These are phyloP conservation scores for Gasterosteus nipponicus DNA, from an alignment of 2,113 vertebrate genomes.

Conservation along the genomic window DNA sequence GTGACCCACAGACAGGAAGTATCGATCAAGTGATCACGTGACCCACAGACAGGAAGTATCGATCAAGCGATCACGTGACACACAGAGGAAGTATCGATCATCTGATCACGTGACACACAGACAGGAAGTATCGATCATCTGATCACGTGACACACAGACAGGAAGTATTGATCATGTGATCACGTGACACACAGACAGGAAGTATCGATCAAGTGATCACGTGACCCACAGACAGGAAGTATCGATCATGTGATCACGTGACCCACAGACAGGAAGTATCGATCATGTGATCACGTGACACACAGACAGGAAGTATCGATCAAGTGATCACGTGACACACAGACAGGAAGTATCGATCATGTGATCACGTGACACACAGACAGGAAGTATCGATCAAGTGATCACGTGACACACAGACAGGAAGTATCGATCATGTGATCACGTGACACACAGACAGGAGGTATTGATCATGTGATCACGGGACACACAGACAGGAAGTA, in stretches of 20 bases:
- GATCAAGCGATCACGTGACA: conserved; percentile 4
- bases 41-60: conserved; percentile 1
- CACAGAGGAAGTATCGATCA: background rate
- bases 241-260: background rate
- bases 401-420: too few species aligned
- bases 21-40: background rate
- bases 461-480: background rate
- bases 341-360: background rate
- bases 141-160: conserved; percentile 23
- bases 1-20: background rate
- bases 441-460: conserved; percentile 29
- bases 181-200: conserved; percentile 29
- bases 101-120: too few species aligned
- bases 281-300: conserved; percentile 11
- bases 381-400: too few species aligned
- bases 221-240: background rate
- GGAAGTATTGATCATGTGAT: too few species aligned
- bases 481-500: conserved; percentile 31
- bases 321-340: too few species aligned
- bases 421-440: too few species aligned
- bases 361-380: conserved; percentile 27
- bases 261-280: background rate
- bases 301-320: conserved; percentile 1
- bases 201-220: background rate
- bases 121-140: background rate